phyloP scores from a whole-genome alignment of 2,797 vertebrate species.

The Anguilla anguilla region DNA sequence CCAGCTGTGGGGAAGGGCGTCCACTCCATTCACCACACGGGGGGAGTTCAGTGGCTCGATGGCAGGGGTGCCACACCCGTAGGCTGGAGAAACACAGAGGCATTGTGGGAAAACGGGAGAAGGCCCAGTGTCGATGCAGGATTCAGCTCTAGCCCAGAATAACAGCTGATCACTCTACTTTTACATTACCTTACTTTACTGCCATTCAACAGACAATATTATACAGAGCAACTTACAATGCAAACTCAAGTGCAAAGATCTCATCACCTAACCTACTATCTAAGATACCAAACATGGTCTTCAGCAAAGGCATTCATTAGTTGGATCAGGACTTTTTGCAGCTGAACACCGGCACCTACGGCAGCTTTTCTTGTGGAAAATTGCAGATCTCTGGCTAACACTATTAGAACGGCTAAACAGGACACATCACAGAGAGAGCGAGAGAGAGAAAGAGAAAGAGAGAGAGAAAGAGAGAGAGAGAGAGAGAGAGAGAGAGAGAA shows the following conservation, averaged over 20 bases:
- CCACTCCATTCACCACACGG: conserved; percentile 44
- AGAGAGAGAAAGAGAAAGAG: not conserved
- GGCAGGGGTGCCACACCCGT: conserved; percentile 40
- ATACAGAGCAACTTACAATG: not conserved
- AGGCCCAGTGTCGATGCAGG: no score
- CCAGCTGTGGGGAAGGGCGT: conserved; percentile 46
- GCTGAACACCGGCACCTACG: no score
- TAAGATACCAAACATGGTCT: not conserved
- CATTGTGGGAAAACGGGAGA: not conserved
- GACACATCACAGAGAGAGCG: not conserved
- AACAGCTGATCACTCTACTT: not conserved
- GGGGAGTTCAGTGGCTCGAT: conserved; percentile 30
- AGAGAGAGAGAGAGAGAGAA: not conserved
- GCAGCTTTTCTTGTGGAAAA: not conserved
- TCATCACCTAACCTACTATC: not conserved
- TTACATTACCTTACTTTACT: not conserved
- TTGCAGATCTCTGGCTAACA: not conserved
- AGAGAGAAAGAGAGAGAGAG: not conserved
- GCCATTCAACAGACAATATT: not conserved
- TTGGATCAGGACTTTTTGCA: not conserved
- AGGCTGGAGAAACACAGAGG: conserved; percentile 32
- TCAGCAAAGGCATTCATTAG: not conserved
- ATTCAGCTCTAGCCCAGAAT: not conserved
- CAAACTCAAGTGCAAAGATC: not conserved
- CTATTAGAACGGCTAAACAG: not conserved